Base-by-base conservation (phyloP, 2,113 vertebrate species). In the Mandrillus leucophaeus region DNA sequence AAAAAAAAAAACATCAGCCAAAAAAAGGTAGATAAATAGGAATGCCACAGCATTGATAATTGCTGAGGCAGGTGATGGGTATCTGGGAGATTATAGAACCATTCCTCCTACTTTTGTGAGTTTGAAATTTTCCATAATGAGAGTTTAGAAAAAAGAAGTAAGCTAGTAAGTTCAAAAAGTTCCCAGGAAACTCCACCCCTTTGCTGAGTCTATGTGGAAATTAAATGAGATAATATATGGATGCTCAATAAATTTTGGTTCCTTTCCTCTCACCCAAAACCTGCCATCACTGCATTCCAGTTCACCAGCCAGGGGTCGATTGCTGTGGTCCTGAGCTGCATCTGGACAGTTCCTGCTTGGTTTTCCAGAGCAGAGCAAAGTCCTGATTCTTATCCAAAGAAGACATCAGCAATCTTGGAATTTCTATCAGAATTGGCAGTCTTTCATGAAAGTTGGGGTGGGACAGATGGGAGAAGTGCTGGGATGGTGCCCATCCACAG, bases 111-210 rank as follows among this genome's bases (percentile, higher is more conserved):
- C 70, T 88, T 93, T 84, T 23, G 43, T 72, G 78, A 66, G 23
- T 43, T 59, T 81, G 61, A 93, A 84, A 79, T 48, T 92, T 96
- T 70, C 55, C 80, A n/a, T 43, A 92, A 48, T 72, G 38, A 94
- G 87, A 96, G 78, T 85, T 92, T 70, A 88, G 75, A 61, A 30
- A 73, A 91, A 59, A 87, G 45, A 82, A 88, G 92, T 76, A 84
- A 97, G 55, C 48, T 66, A 90, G 64, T 14, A 79, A 75, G 61
- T 64, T 93, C n/a, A 80, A n/a, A 76, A 80, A 89, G 55, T 90
- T 96, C 75, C 82, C 73, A 52, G 78, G 66, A 96, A 48, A 52
- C 17, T 52, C 43, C 8, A 3, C 14, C 81, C 68, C 23, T 20
- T 66, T 1, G 1, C 20, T 48, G 55, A 90, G 52, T 81, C 64